Conservation (phyloP, 92 coral and sea anemone genomes). For the Parazoanthus swiftii region DNA sequence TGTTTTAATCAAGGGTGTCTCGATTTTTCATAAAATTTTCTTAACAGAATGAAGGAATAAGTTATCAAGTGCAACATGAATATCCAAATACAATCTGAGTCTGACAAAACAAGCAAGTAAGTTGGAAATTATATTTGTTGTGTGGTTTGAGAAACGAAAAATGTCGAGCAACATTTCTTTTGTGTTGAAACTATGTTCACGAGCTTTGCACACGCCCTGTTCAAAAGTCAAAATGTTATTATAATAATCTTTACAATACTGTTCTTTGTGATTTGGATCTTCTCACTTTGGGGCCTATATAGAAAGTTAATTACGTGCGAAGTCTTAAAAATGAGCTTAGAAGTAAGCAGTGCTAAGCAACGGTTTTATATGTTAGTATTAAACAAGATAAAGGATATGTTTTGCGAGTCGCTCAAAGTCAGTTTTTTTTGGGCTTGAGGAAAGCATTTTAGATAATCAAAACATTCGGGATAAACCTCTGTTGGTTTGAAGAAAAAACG, state of each 20-base stretch:
- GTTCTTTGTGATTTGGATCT: slow-evolving; percentile 7
- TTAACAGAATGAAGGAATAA: too few relatives aligned
- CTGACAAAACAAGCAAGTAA: neutral
- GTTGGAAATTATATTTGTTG: neutral
- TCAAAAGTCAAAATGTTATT: slow-evolving; percentile 2
- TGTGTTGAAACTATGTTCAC: slow-evolving; percentile 4
- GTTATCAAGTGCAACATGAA: neutral
- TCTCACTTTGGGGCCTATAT: slow-evolving; percentile 20
- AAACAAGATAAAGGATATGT: neutral
- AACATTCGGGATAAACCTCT: neutral
- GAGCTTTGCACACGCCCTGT: neutral
- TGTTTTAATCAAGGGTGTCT: too few relatives aligned
- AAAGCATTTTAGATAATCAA: neutral
- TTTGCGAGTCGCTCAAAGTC: slow-evolving; percentile 1
- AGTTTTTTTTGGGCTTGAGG: neutral
- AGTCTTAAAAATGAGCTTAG: slow-evolving; percentile 19
- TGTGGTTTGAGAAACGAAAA: neutral
- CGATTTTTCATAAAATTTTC: neutral
- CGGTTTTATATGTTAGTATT: neutral
- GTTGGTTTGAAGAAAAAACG: neutral
- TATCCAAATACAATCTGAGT: neutral
- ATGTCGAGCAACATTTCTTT: neutral
- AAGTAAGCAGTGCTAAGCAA: slow-evolving; percentile 16
- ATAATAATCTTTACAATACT: slow-evolving; percentile 3
- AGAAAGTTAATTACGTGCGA: slow-evolving; percentile 24